Evolutionary conservation across 2,888 invertebrate genomes (phyloP).

Genomic region (Artemia sinica): DNA sequence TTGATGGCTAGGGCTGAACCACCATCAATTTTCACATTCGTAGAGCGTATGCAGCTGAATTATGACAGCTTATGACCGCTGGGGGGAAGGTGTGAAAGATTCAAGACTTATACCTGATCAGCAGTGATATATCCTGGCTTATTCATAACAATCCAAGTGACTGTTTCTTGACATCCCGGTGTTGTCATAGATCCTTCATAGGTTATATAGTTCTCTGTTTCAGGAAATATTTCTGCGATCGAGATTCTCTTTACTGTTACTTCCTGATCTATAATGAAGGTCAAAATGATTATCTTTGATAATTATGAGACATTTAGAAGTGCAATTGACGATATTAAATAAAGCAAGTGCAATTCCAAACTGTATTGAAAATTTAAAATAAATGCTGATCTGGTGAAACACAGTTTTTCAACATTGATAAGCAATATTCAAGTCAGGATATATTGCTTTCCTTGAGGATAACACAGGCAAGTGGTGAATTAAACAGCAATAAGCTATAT

Average conservation of each 20-base stretch:
- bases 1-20: conserved; percentile 19
- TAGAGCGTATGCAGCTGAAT: background rate
- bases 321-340: too few species aligned
- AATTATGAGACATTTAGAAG: too few species aligned
- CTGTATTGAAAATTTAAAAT: too few species aligned
- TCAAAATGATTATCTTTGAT: background rate
- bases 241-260: conserved; percentile 68
- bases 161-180: conserved; percentile 94
- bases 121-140: conserved; percentile 94
- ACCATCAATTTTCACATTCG: background rate
- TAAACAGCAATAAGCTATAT: too few species aligned
- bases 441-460: too few species aligned
- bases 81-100: background rate
- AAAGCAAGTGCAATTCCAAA: too few species aligned
- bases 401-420: too few species aligned
- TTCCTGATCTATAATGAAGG: conserved; percentile 46
- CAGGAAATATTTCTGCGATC: conserved; percentile 70
- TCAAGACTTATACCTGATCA: conserved; percentile 54
- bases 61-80: background rate
- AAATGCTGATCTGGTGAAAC: too few species aligned
- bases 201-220: conserved; percentile 91
- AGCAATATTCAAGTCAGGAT: too few species aligned
- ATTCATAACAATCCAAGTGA: conserved; percentile 94
- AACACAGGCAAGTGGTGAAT: too few species aligned
- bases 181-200: conserved; percentile 94